Conservation (phyloP, 2,888 invertebrate species). For the Phengaris alcon region DNA sequence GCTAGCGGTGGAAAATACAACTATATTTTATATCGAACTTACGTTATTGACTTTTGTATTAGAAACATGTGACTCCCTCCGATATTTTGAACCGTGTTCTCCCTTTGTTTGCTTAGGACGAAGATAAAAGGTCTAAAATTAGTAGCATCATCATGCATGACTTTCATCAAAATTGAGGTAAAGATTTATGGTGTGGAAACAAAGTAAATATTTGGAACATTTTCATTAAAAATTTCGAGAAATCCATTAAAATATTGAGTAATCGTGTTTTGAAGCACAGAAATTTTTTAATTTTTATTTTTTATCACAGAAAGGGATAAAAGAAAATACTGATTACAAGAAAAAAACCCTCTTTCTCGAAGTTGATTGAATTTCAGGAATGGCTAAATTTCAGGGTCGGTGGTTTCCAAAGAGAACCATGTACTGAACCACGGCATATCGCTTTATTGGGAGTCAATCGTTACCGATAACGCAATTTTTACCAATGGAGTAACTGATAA, state of each 20-base stretch:
- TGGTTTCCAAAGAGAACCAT: too few species aligned
- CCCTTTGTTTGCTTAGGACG: not conserved
- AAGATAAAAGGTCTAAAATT: not conserved
- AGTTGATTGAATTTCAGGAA: too few species aligned
- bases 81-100: not conserved
- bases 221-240: not conserved
- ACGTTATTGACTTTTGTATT: not conserved
- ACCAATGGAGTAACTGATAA: too few species aligned
- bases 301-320: not conserved
- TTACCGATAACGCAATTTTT: too few species aligned
- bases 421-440: too few species aligned
- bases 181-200: not conserved
- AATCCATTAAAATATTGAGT: not conserved
- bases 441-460: too few species aligned
- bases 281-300: too few species aligned
- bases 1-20: not conserved
- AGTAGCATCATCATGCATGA: not conserved
- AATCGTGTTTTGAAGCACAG: not conserved
- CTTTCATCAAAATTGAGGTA: not conserved
- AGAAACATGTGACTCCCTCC: not conserved
- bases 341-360: not conserved
- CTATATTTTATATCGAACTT: conserved; percentile 5
- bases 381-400: too few species aligned
- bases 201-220: not conserved
- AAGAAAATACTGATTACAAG: not conserved